Evolutionary conservation across 2,113 vertebrate species (phyloP).

Genomic region (Hypanus sabinus): DNA sequence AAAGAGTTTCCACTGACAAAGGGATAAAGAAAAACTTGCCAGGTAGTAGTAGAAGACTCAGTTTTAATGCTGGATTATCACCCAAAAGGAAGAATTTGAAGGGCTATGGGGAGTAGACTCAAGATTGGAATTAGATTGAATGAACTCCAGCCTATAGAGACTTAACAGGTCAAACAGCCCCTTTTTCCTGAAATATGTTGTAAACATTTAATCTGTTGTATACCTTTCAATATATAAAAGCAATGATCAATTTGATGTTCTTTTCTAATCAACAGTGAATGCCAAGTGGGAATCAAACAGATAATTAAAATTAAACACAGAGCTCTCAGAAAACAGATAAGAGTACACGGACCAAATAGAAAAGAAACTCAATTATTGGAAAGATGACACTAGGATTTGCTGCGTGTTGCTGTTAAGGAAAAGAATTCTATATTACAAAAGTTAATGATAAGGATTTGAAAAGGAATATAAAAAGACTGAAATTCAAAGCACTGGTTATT

Average conservation of each 20-base stretch:
- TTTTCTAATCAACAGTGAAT: not conserved
- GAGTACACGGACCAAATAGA: not conserved
- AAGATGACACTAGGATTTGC: not conserved
- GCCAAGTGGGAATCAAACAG: not conserved
- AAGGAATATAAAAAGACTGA: not conserved
- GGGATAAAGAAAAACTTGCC: too few relatives aligned
- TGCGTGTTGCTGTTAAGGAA: not conserved
- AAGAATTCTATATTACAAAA: not conserved
- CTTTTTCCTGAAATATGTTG: not conserved
- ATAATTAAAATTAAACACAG: not conserved
- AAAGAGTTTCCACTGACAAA: too few relatives aligned
- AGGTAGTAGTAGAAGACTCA: too few relatives aligned
- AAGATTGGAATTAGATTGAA: too few relatives aligned
- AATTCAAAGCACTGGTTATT: too few relatives aligned
- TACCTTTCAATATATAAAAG: not conserved
- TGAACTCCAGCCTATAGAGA: too few relatives aligned
- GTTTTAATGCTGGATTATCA: too few relatives aligned
- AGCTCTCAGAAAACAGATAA: not conserved
- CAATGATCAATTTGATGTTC: not conserved
- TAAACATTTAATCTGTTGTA: not conserved
- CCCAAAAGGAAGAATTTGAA: too few relatives aligned
- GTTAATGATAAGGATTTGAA: not conserved
- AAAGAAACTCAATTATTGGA: not conserved
- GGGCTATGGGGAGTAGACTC: too few relatives aligned
- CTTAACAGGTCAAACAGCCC: too few relatives aligned